Base-by-base conservation (phyloP, 2,797 vertebrate genomes). In the Notolepis coatsorum region DNA sequence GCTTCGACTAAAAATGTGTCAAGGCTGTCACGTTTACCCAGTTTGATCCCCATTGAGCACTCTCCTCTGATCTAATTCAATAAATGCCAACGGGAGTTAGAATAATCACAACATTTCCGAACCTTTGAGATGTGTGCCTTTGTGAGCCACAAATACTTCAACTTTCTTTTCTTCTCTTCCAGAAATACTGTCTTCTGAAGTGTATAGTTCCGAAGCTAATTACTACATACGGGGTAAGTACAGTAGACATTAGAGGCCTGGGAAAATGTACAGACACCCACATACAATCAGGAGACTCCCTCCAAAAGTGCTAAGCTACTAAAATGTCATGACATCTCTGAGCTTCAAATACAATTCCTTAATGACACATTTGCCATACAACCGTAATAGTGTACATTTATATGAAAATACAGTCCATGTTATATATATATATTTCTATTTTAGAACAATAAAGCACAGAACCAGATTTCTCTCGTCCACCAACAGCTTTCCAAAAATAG, bases 1-100 rank as follows among this genome's bases (percentile, higher is more conserved):
- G 72, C 80, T 85, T 79, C 80, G 72, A 86, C 81, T 81, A 68
- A 72, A 87, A 90, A 89, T 82, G 75, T 86, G 84, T 87, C 80
- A 86, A 72, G 56, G 73, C 72, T 88, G 75, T 82, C 85, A 85
- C n/a, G 73, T 68, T 82, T 71, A 42, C 70, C 25, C 55, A 72
- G 71, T 82, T 86, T 89, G 87, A 90, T 90, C 84, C 84, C 81
- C 50, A 80, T 90, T 85, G 85, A 88, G 82, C 80, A 84, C 79
- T 84, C 85, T 53, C 77, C 77, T 86, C 74, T 84, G 77, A 90
- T 87, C 84, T 82, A 82, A 87, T 87, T 90, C 89, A 88, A 89
- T 89, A 87, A 82, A 86, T 69, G 80, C 81, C 77, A 75, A 79
- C 63, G 81, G 89, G 87, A 84, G 78, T 88, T 81, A 77, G 68